Evolutionary conservation across 1,140 invertebrate genomes (phyloP), one percentile per base, ranked within the genome.

Genomic region (Nephila pilipes): DNA sequence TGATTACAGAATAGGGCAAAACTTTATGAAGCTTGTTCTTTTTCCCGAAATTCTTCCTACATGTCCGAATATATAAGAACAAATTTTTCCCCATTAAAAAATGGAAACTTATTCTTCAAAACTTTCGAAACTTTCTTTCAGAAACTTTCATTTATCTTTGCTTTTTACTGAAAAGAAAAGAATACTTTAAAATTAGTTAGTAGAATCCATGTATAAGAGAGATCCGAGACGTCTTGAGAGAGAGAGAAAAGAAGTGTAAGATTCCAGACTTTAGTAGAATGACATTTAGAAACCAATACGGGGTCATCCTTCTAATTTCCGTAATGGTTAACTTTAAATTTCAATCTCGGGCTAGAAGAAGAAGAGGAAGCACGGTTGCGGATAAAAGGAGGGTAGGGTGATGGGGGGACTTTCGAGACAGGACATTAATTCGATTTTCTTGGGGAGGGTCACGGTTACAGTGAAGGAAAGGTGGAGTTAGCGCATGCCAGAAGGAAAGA

Each of bases 381-480:
- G 29, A 58, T 46, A 85, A 20, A 20, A 14, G 60, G 75, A 83
- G 65, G 69, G 29, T 69, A 14, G 63, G 22, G 63, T 69, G 55
- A 54, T 14, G 69, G 12, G 65, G 36, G 81, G 55, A 22, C 12
- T 81, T 58, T 60, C 46, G 81, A 69, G 90, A 91, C 80, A 85
- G 83, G 85, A 57, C 91, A 93, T 93, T 93, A 93, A 87, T 93
- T 87, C 32, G 63, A 65, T 79, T 60, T 90, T 69, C 29, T 75
- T 32, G 69, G 65, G 69, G 69, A 75, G 55, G 46, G 69, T 29
- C 69, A 75, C 25, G 12, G 81, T 32, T 29, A 25, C 32, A 65
- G 80, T 85, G 81, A 93, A 57, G 81, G 83, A 93, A 93, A 79
- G 91, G 83, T 87, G 85, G 91, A 93, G 91, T 93, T 93, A 92